These are phyloP conservation scores for Sphaerodactylus townsendi DNA, from an alignment of 2,113 vertebrate species.

Conservation along the genomic window DNA sequence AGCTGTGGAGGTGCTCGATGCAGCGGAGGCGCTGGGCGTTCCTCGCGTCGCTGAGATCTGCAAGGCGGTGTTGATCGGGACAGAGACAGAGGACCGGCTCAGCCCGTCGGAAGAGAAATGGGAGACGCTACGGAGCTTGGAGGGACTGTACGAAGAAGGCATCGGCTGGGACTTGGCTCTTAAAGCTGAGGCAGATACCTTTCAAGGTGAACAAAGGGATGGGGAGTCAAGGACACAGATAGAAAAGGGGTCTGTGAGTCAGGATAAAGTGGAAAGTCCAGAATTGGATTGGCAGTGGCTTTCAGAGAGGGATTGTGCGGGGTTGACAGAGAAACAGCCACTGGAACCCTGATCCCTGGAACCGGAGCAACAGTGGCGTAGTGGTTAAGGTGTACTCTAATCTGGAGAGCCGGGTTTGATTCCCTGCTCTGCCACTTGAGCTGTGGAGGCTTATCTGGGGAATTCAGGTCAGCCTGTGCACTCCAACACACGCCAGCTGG, in stretches of 20 bases:
- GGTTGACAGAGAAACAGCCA: not conserved
- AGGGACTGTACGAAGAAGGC: constrained; percentile 67
- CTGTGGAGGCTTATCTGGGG: too few relatives aligned
- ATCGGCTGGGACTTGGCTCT: constrained; percentile 85
- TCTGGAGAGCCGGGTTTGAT: too few relatives aligned
- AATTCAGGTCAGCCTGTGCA: too few relatives aligned
- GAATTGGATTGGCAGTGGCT: not conserved
- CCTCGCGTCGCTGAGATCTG: constrained; percentile 74
- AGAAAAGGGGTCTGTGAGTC: not conserved
- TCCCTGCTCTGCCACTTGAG: too few relatives aligned
- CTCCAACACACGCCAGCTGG: too few relatives aligned
- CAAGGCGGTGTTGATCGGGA: not conserved
- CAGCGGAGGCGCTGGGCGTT: constrained; percentile 72
- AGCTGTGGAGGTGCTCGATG: constrained; percentile 62
- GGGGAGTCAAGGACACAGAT: not conserved
- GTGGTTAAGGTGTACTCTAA: too few relatives aligned
- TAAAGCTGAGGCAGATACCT: constrained; percentile 68
- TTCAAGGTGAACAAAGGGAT: constrained; percentile 47
- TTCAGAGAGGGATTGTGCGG: not conserved
- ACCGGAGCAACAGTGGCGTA: too few relatives aligned
- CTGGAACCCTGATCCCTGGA: not conserved
- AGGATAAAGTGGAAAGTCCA: not conserved
- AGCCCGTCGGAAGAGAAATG: constrained; percentile 67
- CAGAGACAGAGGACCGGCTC: not conserved
- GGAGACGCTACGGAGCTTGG: constrained; percentile 74